Conservation (phyloP, 2,888 invertebrate species). For the Lepidochrysops patricia region DNA sequence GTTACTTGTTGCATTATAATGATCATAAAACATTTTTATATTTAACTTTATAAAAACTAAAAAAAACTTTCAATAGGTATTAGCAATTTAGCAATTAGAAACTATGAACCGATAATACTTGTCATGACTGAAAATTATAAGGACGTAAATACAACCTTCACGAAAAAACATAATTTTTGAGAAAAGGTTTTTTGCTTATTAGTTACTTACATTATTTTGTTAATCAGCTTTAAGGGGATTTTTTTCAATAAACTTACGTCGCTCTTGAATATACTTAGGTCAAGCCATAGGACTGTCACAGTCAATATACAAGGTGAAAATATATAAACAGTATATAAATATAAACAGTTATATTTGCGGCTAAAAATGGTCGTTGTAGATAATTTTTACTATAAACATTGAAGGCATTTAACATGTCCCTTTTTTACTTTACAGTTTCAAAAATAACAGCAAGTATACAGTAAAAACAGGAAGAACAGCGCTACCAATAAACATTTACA, state of each 20-base stretch:
- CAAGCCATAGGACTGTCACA: not conserved
- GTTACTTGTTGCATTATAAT: too few relatives aligned
- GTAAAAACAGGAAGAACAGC: not conserved
- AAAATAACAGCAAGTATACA: not conserved
- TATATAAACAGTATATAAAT: not conserved
- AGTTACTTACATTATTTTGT: not conserved
- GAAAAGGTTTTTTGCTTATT: too few relatives aligned
- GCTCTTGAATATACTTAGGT: not conserved
- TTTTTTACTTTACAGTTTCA: not conserved
- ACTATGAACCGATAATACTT: not conserved
- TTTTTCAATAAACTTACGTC: not conserved
- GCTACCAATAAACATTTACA: constrained; percentile 10
- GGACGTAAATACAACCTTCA: not conserved
- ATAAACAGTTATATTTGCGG: not conserved
- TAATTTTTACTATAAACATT: not conserved
- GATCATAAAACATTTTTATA: too few relatives aligned
- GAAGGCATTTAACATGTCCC: not conserved
- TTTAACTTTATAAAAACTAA: too few relatives aligned
- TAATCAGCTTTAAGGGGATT: not conserved
- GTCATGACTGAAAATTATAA: not conserved
- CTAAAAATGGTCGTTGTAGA: not conserved
- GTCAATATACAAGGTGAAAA: not conserved
- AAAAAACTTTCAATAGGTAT: not conserved
- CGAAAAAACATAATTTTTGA: not conserved
- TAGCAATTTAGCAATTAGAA: too few relatives aligned